phyloP scores from a whole-genome alignment of 2,113 vertebrate species.

The Phyllostomus hastatus region DNA sequence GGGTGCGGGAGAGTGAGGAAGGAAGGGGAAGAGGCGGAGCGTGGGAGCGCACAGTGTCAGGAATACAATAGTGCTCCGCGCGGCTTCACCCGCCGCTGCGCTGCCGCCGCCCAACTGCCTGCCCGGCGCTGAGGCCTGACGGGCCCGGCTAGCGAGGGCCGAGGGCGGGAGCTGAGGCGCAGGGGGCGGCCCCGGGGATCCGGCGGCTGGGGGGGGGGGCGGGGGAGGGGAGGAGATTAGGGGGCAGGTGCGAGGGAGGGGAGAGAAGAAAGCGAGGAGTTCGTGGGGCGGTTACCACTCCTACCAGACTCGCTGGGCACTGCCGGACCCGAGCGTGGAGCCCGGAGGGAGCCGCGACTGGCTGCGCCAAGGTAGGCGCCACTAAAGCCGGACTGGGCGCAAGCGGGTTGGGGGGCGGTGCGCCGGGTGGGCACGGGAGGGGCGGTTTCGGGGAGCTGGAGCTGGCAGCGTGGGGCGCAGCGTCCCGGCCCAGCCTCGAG shows the following conservation, averaged over 20 bases:
- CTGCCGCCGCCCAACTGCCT: slow-evolving; percentile 62
- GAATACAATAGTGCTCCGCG: slow-evolving; percentile 96
- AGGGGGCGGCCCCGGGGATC: slow-evolving; percentile 15
- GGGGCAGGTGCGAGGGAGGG: slow-evolving; percentile 65
- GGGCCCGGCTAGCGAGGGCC: slow-evolving; percentile 33
- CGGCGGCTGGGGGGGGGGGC: not conserved
- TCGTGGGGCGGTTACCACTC: slow-evolving; percentile 61
- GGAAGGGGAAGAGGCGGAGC: slow-evolving; percentile 84
- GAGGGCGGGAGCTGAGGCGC: slow-evolving; percentile 46
- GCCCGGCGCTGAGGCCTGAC: slow-evolving; percentile 66
- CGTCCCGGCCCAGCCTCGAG: slow-evolving; percentile 54
- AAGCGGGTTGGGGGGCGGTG: not conserved
- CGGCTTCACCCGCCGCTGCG: slow-evolving; percentile 46
- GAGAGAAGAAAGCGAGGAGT: slow-evolving; percentile 66
- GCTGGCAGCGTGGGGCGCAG: not conserved
- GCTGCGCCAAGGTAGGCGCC: slow-evolving; percentile 56
- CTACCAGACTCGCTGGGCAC: slow-evolving; percentile 43
- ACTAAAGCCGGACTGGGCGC: slow-evolving; percentile 4
- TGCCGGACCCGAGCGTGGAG: slow-evolving; percentile 25
- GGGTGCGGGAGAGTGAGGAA: slow-evolving; percentile 56
- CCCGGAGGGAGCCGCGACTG: not conserved
- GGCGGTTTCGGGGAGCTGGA: not conserved
- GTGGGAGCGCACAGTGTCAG: slow-evolving; percentile 86
- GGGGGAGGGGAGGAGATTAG: slow-evolving; percentile 61
- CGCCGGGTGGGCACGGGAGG: not conserved